A percentile compares a stretch with the other conserved stretches of the same genome.
These are phyloP conservation scores for Volucella inanis DNA, from an alignment of 2,888 invertebrate genomes.

Conservation along the genomic window DNA sequence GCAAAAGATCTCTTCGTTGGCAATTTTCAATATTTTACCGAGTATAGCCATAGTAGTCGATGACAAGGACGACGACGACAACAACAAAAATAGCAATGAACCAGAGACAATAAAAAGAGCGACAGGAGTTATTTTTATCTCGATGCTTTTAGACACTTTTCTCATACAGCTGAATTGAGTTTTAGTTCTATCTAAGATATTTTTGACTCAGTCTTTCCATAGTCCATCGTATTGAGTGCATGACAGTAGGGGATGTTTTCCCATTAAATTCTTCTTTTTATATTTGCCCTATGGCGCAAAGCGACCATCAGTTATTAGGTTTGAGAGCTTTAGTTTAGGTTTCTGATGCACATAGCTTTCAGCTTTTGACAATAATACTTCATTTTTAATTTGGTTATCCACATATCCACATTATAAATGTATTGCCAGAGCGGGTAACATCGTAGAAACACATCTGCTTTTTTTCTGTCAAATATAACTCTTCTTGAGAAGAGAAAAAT, in stretches of 20 bases:
- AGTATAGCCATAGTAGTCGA: constrained; percentile 20
- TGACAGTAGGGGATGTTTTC: constrained; percentile 16
- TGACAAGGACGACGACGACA: constrained; percentile 8
- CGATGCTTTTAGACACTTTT: constrained; percentile 71
- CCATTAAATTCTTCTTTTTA: constrained; percentile 30
- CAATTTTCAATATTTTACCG: constrained; percentile 61
- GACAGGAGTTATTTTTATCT: constrained; percentile 68
- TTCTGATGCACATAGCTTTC: constrained; percentile 20
- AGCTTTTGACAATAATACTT: constrained; percentile 28
- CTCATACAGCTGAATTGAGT: constrained; percentile 68
- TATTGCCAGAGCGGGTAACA: too few relatives aligned
- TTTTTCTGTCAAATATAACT: too few relatives aligned
- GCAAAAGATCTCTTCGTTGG: constrained; percentile 60
- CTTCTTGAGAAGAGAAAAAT: too few relatives aligned
- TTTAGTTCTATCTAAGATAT: constrained; percentile 53
- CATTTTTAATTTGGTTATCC: neutral
- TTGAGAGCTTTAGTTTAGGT: constrained; percentile 43
- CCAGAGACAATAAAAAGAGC: constrained; percentile 70
- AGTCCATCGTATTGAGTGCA: neutral
- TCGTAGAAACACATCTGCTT: too few relatives aligned
- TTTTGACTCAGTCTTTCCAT: constrained; percentile 51
- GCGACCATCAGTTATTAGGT: constrained; percentile 46
- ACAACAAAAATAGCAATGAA: constrained; percentile 39
- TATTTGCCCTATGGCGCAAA: constrained; percentile 41
- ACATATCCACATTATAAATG: neutral